Evolutionary conservation across 2,888 invertebrate genomes (phyloP).

Genomic region (Tricholauxania praeusta): DNA sequence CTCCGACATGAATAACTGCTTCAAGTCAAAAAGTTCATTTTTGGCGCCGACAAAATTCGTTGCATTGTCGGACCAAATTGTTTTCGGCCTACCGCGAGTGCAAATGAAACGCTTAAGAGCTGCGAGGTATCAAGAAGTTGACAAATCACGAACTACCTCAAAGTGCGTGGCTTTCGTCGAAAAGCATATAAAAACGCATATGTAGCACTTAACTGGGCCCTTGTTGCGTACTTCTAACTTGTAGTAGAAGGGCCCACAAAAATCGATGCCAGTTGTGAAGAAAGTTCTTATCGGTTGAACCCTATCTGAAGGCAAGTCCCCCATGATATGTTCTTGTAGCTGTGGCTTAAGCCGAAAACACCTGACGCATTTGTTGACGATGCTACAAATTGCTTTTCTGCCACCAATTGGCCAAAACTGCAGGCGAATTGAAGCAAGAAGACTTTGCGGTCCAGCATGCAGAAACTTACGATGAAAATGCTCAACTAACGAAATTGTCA

Average conservation of each 20-base stretch:
- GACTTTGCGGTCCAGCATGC: slow-evolving; percentile 36
- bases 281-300: slow-evolving; percentile 25
- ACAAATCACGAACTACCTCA: no score
- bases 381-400: no score
- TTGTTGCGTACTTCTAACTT: slow-evolving; percentile 13
- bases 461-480: slow-evolving; percentile 24
- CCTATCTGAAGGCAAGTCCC: slow-evolving; percentile 21
- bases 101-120: no score
- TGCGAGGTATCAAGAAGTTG: no score
- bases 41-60: slow-evolving; percentile 41
- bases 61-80: slow-evolving; percentile 38
- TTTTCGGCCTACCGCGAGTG: no score
- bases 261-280: slow-evolving; percentile 29
- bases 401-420: slow-evolving; percentile 34
- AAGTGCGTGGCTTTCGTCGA: slow-evolving; percentile 42
- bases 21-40: slow-evolving; percentile 13
- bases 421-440: slow-evolving; percentile 20
- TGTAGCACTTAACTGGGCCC: slow-evolving; percentile 40
- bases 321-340: slow-evolving; percentile 32
- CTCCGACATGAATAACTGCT: slow-evolving; percentile 26
- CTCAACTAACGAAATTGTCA: slow-evolving; percentile 23
- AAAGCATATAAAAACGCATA: slow-evolving; percentile 42
- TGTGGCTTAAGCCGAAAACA: slow-evolving; percentile 28
- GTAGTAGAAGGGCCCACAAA: slow-evolving; percentile 36
- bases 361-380: no score